Percentiles rank a stretch among this genome's conserved stretches.
Evolutionary conservation across 2,113 vertebrate genomes (phyloP).

Genomic region (Rhea pennata): DNA sequence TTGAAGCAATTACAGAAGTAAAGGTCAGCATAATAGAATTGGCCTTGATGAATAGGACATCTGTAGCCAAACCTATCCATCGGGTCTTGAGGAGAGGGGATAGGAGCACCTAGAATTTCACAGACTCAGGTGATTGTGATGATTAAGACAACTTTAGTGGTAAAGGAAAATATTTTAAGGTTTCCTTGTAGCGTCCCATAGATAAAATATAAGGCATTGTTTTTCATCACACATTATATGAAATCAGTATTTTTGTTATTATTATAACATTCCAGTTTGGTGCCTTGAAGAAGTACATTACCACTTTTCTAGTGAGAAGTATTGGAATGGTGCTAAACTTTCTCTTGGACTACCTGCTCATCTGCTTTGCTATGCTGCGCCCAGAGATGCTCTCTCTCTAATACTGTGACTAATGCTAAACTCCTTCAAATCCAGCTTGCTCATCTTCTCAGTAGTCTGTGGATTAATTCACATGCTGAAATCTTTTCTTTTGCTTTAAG

Average conservation of each 20-base stretch:
- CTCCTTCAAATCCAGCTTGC: neutral
- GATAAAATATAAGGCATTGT: neutral
- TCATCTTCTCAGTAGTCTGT: neutral
- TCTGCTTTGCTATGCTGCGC: accelerated
- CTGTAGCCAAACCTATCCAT: neutral
- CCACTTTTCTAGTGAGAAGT: neutral
- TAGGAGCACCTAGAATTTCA: conserved; percentile 1
- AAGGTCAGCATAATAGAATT: neutral
- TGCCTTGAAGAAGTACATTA: neutral
- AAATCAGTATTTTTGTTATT: neutral
- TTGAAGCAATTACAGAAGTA: neutral
- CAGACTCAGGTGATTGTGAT: neutral
- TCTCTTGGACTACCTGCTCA: neutral
- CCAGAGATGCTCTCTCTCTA: neutral
- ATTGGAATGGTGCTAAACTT: neutral
- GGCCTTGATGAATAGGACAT: neutral
- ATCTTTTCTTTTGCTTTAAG: neutral
- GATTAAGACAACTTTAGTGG: neutral
- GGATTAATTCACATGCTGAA: neutral
- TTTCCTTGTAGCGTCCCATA: neutral
- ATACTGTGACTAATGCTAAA: neutral
- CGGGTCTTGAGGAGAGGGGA: neutral
- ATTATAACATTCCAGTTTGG: neutral
- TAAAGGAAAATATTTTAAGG: conserved; percentile 1
- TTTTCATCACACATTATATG: neutral